phyloP scores from a whole-genome alignment of 2,113 vertebrate genomes.

The Colius striatus region DNA sequence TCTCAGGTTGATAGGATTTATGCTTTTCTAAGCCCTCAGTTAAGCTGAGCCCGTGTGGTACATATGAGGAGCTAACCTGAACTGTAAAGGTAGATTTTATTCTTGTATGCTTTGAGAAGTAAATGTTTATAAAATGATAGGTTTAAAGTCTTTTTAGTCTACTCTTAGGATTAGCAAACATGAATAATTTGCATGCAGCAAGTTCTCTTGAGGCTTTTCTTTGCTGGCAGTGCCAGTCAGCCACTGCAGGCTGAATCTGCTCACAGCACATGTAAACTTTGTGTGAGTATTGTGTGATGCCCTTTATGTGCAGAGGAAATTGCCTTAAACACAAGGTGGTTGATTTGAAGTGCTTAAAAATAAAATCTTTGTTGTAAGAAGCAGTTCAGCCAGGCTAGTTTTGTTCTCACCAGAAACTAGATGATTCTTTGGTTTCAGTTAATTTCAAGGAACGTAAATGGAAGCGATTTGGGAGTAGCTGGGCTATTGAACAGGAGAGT shows the following conservation, averaged over 20 bases:
- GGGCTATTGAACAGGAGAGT: background rate
- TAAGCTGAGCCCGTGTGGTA: background rate
- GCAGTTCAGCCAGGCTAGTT: background rate
- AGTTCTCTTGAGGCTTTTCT: background rate
- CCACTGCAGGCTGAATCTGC: background rate
- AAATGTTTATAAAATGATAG: background rate
- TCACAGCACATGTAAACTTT: background rate
- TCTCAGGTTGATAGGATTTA: background rate
- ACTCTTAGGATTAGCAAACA: background rate
- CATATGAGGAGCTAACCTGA: background rate
- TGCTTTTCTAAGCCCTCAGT: background rate
- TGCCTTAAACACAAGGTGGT: background rate
- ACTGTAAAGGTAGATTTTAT: background rate
- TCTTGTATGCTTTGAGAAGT: background rate
- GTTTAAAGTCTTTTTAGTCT: background rate
- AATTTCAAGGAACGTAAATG: background rate
- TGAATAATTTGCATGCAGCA: accelerated
- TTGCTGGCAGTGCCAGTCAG: background rate
- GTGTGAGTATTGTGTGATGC: background rate
- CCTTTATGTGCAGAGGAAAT: background rate
- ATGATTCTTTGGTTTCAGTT: background rate
- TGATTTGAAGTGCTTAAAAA: background rate
- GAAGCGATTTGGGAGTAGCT: background rate
- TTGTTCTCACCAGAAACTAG: background rate
- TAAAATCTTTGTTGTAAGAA: background rate